phyloP scores from a whole-genome alignment of 2,113 vertebrate genomes.

The Aviceda subcristata region DNA sequence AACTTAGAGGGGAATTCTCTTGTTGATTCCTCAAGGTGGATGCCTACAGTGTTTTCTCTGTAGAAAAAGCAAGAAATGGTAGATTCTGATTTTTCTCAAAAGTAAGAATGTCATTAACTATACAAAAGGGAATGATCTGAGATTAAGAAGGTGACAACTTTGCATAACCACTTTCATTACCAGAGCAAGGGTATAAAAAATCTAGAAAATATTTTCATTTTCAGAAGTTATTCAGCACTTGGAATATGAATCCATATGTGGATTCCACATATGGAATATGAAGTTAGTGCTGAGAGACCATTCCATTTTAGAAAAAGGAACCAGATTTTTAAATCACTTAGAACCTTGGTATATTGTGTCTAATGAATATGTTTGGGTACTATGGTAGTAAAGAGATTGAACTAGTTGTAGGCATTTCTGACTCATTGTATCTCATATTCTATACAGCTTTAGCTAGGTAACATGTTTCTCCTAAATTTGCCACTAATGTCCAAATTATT shows the following conservation, averaged over 20 bases:
- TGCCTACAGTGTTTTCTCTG: too few species aligned
- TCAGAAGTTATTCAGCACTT: background rate
- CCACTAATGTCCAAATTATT: background rate
- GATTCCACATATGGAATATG: too few species aligned
- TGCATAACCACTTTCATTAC: background rate
- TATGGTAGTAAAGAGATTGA: background rate
- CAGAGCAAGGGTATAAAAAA: background rate
- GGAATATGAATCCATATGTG: background rate
- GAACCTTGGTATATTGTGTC: background rate
- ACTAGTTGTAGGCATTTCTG: background rate
- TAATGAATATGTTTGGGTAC: background rate
- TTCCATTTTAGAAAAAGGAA: background rate
- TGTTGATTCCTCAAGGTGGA: background rate
- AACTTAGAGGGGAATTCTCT: background rate
- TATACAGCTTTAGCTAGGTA: background rate
- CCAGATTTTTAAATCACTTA: background rate
- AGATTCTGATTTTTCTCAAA: background rate
- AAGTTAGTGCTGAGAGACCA: background rate
- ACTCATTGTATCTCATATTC: background rate
- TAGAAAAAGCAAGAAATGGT: background rate
- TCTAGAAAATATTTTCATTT: background rate
- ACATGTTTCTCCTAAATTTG: background rate
- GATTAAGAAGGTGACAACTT: background rate
- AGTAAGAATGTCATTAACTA: background rate
- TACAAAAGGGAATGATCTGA: background rate